These are phyloP conservation scores for Gnatocerus cornutus DNA, from an alignment of 2,888 invertebrate genomes.

Conservation along the genomic window DNA sequence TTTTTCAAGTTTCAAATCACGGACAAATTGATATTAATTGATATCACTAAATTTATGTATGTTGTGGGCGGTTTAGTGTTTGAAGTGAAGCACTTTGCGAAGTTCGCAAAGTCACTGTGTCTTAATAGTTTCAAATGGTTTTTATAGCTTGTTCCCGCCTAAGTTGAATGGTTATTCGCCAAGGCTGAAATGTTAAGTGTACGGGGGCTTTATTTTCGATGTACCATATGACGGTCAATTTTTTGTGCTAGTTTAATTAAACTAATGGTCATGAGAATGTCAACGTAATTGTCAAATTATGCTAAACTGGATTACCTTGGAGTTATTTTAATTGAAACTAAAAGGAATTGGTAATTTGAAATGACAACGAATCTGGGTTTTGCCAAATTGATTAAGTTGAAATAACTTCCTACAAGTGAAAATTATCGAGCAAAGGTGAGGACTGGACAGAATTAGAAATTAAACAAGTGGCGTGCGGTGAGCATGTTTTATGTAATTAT, in stretches of 20 bases:
- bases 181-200: slow-evolving; percentile 48
- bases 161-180: slow-evolving; percentile 42
- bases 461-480: no score
- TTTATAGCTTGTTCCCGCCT: slow-evolving; percentile 48
- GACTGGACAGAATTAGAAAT: slow-evolving; percentile 1
- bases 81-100: slow-evolving; percentile 42
- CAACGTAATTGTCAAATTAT: slow-evolving; percentile 34
- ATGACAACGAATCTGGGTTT: slow-evolving; percentile 18
- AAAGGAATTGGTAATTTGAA: slow-evolving; percentile 32
- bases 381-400: neutral
- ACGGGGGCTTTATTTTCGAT: slow-evolving; percentile 27
- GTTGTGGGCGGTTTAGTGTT: slow-evolving; percentile 42
- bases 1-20: slow-evolving; percentile 8
- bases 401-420: neutral
- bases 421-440: neutral
- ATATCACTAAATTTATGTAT: slow-evolving; percentile 28
- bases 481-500: neutral
- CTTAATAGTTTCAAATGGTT: slow-evolving; percentile 48
- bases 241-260: slow-evolving; percentile 30
- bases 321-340: slow-evolving; percentile 35
- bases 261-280: slow-evolving; percentile 22
- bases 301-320: slow-evolving; percentile 25
- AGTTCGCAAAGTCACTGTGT: slow-evolving; percentile 48
- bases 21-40: slow-evolving; percentile 23
- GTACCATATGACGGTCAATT: slow-evolving; percentile 18